Evolutionary conservation across 1,140 invertebrate species (phyloP).

Genomic region (Drosophila elegans): DNA sequence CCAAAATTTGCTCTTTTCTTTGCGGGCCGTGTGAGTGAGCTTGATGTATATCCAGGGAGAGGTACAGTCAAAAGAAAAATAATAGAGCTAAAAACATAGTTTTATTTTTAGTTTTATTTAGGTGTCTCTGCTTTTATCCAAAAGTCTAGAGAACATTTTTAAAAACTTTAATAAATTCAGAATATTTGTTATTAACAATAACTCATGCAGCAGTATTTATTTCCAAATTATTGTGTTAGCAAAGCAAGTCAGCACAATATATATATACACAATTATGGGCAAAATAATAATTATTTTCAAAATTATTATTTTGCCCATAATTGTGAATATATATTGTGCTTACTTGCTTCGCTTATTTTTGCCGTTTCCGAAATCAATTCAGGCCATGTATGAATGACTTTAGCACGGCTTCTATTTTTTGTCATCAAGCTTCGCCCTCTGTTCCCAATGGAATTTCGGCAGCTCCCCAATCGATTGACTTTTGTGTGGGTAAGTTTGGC

Average conservation of each 20-base stretch:
- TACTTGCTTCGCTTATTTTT: conserved; percentile 40
- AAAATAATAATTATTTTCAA: neutral
- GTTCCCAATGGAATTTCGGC: conserved; percentile 51
- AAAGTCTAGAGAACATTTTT: too few species aligned
- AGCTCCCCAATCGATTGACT: conserved; percentile 59
- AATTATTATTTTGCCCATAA: neutral
- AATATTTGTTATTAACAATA: neutral
- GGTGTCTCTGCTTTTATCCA: too few species aligned
- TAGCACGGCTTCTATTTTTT: conserved; percentile 77
- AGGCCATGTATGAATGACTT: conserved; percentile 68
- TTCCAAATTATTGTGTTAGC: too few species aligned
- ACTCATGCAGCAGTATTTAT: too few species aligned
- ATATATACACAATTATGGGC: conserved; percentile 9
- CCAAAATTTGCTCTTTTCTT: conserved; percentile 61
- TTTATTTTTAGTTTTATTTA: neutral
- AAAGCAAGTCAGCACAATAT: conserved; percentile 31
- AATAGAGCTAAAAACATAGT: neutral
- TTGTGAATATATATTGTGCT: conserved; percentile 22
- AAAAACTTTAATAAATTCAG: too few species aligned
- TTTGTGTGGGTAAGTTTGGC: conserved; percentile 46
- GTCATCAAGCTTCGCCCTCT: conserved; percentile 17
- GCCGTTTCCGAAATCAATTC: conserved; percentile 69
- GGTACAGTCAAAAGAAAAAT: neutral
- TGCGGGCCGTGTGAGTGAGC: conserved; percentile 27
- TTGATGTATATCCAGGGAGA: conserved; percentile 37